A percentile compares a stretch with the other conserved stretches of the same genome.
phyloP scores from a whole-genome alignment of 1,140 invertebrate species.

The Homalodisca vitripennis region DNA sequence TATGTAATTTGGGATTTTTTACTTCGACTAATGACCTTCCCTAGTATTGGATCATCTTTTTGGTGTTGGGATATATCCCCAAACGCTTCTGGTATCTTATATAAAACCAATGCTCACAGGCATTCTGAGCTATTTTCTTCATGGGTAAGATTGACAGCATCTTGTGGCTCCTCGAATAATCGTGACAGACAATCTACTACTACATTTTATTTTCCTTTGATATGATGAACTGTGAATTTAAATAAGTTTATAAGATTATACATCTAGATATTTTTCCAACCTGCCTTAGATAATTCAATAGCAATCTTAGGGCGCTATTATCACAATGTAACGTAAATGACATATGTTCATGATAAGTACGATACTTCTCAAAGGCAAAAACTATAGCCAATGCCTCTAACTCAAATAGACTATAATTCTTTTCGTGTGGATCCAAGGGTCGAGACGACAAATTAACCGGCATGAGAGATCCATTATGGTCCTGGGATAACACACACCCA shows the following conservation, averaged over 20 bases:
- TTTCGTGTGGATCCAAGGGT: background rate
- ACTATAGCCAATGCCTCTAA: background rate
- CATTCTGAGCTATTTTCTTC: background rate
- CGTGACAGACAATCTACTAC: constrained; percentile 13
- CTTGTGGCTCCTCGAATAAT: background rate
- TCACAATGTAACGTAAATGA: background rate
- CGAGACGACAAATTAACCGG: background rate
- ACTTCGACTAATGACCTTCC: background rate
- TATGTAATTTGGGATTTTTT: background rate
- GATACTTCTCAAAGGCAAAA: background rate
- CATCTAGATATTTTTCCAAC: background rate
- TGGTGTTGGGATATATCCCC: background rate
- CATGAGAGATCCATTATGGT: background rate
- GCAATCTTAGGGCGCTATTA: background rate
- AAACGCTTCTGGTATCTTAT: background rate
- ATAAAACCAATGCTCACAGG: background rate
- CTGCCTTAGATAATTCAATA: background rate
- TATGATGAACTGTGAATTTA: background rate
- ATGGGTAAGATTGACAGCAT: background rate
- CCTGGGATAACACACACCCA: background rate
- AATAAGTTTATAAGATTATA: constrained; percentile 1
- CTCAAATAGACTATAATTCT: background rate
- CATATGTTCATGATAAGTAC: background rate
- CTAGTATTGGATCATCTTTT: background rate
- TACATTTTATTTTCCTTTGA: constrained; percentile 16